Conservation (phyloP, 2,113 vertebrate genomes). For the Epinephelus lanceolatus region DNA sequence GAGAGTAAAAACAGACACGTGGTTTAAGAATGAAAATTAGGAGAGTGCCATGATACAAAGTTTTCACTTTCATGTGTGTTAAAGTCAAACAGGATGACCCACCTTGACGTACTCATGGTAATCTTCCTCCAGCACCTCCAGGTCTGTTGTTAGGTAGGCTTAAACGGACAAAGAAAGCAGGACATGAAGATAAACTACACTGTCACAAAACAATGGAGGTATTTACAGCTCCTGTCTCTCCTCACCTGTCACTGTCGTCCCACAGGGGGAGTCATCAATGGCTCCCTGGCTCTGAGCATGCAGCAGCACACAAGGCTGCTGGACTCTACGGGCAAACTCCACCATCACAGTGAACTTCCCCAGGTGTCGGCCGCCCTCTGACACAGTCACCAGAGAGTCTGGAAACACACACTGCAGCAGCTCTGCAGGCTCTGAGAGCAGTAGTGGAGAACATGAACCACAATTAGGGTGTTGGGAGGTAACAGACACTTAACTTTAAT, state of each 20-base stretch:
- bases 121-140: slow-evolving; percentile 88
- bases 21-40: not conserved
- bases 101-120: slow-evolving; percentile 89
- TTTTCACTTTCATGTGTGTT: too few species aligned
- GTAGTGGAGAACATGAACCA: not conserved
- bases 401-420: slow-evolving; percentile 85
- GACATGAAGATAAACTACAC: not conserved
- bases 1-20: not conserved
- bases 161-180: not conserved
- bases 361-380: slow-evolving; percentile 75
- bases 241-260: slow-evolving; percentile 87
- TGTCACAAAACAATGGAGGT: not conserved
- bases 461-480: too few species aligned
- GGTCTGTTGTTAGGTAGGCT: slow-evolving; percentile 84
- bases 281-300: slow-evolving; percentile 82
- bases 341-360: slow-evolving; percentile 85
- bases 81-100: slow-evolving; percentile 10
- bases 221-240: not conserved
- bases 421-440: slow-evolving; percentile 77
- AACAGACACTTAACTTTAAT: too few species aligned
- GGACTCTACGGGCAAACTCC: slow-evolving; percentile 71
- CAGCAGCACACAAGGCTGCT: slow-evolving; percentile 82
- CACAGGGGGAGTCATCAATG: slow-evolving; percentile 80
- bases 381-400: slow-evolving; percentile 85
- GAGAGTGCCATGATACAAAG: not conserved